Evolutionary conservation across 2,888 invertebrate species (phyloP).

Genomic region (Coronaproctus castanopsis): DNA sequence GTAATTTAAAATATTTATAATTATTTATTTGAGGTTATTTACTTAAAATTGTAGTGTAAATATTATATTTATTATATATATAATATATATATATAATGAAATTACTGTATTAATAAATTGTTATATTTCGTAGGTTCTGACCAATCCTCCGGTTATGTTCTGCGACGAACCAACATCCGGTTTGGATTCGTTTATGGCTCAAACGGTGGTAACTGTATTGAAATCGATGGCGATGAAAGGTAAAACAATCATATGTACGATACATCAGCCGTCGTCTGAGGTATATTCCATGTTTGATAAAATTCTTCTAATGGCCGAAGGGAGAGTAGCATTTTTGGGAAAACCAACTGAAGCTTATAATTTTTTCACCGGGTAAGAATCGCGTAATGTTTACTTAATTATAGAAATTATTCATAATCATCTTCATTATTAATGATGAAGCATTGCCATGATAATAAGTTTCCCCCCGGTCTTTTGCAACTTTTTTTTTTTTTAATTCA

Average conservation of each 20-base stretch:
- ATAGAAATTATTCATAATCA: too few species aligned
- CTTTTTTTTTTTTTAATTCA: neutral
- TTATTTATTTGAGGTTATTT: too few species aligned
- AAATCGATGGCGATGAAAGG: constrained; percentile 33
- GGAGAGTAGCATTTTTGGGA: constrained; percentile 72
- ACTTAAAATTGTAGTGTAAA: too few species aligned
- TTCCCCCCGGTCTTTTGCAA: neutral
- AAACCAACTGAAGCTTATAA: constrained; percentile 52
- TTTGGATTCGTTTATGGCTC: constrained; percentile 90
- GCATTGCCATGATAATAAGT: too few species aligned
- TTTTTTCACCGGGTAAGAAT: constrained; percentile 56
- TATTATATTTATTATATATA: too few species aligned
- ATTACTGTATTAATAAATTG: too few species aligned
- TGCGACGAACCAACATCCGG: constrained; percentile 97
- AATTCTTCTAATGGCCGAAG: constrained; percentile 73
- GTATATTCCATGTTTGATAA: constrained; percentile 76
- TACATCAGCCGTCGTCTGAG: constrained; percentile 90
- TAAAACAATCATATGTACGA: constrained; percentile 76
- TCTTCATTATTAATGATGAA: neutral
- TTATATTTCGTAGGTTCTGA: constrained; percentile 51
- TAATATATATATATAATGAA: too few species aligned
- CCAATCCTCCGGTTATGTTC: constrained; percentile 84
- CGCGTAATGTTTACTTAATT: neutral
- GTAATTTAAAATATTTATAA: too few species aligned
- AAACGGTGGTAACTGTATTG: constrained; percentile 62